These are phyloP conservation scores for Apostichopus japonicus DNA, from an alignment of 35 echinoderm and acorn worm genomes.

Conservation along the genomic window DNA sequence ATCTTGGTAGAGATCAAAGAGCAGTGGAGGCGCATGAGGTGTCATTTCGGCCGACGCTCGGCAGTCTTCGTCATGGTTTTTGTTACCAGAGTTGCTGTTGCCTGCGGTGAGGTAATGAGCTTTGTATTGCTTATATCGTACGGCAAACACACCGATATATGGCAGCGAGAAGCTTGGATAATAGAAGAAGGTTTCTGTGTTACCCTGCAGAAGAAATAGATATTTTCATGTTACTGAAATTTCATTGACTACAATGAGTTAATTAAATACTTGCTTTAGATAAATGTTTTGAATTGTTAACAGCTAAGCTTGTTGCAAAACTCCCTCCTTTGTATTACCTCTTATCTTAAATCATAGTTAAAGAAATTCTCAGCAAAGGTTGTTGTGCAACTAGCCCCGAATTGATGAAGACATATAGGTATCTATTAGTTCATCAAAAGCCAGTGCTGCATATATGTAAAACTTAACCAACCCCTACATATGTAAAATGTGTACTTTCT, in stretches of 20 bases:
- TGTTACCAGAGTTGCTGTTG: conserved; percentile 59
- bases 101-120: conserved; percentile 91
- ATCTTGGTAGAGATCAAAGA: conserved; percentile 85
- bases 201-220: conserved; percentile 71
- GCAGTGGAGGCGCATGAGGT: conserved; percentile 74
- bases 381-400: too few species aligned
- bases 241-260: neutral
- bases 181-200: conserved; percentile 86
- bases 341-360: too few species aligned
- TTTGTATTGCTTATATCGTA: conserved; percentile 95
- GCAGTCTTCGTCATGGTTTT: conserved; percentile 87
- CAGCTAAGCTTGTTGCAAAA: too few species aligned
- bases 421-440: too few species aligned
- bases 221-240: neutral
- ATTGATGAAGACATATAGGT: too few species aligned
- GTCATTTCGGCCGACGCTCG: conserved; percentile 58
- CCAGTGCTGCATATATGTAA: too few species aligned
- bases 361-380: too few species aligned
- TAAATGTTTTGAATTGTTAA: too few species aligned
- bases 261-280: neutral
- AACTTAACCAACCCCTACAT: too few species aligned
- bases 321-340: too few species aligned
- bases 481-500: too few species aligned
- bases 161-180: conserved; percentile 67
- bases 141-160: conserved; percentile 75